phyloP scores from a whole-genome alignment of 2,113 vertebrate genomes.

The Noturus placidus region DNA sequence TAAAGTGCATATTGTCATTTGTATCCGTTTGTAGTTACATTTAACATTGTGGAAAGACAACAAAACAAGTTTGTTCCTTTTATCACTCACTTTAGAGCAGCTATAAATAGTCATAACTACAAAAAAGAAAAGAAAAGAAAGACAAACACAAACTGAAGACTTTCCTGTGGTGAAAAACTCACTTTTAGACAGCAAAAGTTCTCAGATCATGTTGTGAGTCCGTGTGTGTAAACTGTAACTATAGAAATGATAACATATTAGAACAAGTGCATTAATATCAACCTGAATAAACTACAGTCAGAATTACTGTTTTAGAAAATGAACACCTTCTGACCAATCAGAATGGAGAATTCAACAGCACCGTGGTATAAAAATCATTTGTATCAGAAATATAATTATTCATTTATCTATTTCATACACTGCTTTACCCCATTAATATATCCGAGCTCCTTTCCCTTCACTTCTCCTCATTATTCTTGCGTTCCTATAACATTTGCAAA shows the following conservation, averaged over 20 bases:
- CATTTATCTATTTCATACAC: background rate
- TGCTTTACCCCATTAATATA: slow-evolving; percentile 49
- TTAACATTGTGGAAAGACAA: background rate
- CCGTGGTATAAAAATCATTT: background rate
- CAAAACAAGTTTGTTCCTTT: background rate
- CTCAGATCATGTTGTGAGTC: background rate
- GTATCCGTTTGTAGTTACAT: background rate
- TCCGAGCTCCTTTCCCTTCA: slow-evolving; percentile 57
- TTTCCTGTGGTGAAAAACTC: background rate
- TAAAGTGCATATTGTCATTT: background rate
- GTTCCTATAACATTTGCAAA: slow-evolving; percentile 68
- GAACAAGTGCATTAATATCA: background rate
- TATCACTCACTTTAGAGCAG: no score
- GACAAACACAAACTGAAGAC: background rate
- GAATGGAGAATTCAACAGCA: background rate
- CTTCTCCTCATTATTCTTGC: slow-evolving; percentile 52
- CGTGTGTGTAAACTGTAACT: background rate
- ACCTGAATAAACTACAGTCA: background rate
- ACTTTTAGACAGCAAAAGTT: background rate
- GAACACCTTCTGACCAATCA: background rate
- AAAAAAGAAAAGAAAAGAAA: background rate
- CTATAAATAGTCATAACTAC: no score
- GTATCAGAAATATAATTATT: background rate
- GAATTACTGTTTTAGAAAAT: background rate
- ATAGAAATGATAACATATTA: background rate